These are phyloP conservation scores for Clarias laeviceps DNA, from an alignment of 2,797 vertebrate genomes.

Conservation along the genomic window DNA sequence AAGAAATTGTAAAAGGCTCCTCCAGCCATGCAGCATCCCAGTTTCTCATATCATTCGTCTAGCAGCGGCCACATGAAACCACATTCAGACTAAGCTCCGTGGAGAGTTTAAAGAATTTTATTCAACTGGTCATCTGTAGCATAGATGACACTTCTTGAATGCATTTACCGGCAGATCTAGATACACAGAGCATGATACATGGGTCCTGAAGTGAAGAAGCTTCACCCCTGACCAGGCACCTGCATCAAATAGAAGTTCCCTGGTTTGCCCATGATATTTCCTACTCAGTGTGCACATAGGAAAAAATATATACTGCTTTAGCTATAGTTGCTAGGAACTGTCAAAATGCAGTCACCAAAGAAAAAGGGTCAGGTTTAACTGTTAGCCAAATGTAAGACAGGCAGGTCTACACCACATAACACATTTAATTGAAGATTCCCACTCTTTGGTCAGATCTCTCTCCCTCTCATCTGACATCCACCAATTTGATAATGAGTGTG, in stretches of 20 bases:
- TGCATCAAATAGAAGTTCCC: background rate
- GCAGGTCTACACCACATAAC: background rate
- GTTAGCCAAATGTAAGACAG: background rate
- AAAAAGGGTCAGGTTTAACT: background rate
- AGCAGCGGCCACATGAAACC: background rate
- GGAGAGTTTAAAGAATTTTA: background rate
- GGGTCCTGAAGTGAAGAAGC: background rate
- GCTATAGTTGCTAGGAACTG: background rate
- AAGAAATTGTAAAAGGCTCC: background rate
- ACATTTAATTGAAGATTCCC: background rate
- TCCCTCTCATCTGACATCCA: background rate
- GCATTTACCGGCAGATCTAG: background rate
- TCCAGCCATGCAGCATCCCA: background rate
- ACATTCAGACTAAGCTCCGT: background rate
- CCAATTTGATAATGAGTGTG: background rate
- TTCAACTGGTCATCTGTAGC: conserved; percentile 5
- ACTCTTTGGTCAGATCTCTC: background rate
- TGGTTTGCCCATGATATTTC: background rate
- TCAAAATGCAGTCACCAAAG: background rate
- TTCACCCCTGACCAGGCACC: background rate
- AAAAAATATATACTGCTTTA: background rate
- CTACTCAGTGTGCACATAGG: background rate
- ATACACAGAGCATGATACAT: background rate
- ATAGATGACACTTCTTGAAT: background rate
- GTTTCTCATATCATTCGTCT: background rate